phyloP scores from a whole-genome alignment of 1,140 invertebrate genomes.

The Drosophila mojavensis region DNA sequence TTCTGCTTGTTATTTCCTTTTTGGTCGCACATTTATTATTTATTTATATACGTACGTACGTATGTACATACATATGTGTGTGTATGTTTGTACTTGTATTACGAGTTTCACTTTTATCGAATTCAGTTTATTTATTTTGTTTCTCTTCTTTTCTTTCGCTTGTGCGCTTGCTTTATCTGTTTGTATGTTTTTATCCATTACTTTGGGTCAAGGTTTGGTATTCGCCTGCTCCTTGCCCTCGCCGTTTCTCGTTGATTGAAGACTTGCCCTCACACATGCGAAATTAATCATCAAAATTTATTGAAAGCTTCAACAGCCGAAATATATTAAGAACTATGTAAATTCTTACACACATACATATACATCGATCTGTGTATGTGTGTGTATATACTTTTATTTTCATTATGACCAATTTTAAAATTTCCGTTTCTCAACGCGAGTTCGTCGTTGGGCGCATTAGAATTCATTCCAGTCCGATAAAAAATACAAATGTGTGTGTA shows the following conservation, averaged over 20 bases:
- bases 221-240: constrained; percentile 6
- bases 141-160: constrained; percentile 22
- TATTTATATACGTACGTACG: constrained; percentile 13
- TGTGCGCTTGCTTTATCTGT: constrained; percentile 29
- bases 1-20: constrained; percentile 50
- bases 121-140: constrained; percentile 25
- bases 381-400: constrained; percentile 35
- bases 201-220: constrained; percentile 59
- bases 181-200: constrained; percentile 42
- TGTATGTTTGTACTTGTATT: constrained; percentile 33
- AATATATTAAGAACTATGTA: constrained; percentile 7
- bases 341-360: neutral
- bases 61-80: constrained; percentile 6
- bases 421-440: constrained; percentile 41
- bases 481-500: constrained; percentile 25
- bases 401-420: constrained; percentile 51
- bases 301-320: neutral
- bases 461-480: constrained; percentile 54
- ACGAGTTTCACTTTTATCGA: constrained; percentile 62
- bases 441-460: constrained; percentile 38
- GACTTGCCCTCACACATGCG: constrained; percentile 18
- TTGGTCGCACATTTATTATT: constrained; percentile 50
- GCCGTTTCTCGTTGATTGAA: constrained; percentile 7
- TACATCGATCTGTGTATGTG: neutral
- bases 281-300: constrained; percentile 3